Evolutionary conservation across 2,113 vertebrate genomes (phyloP), one percentile per base, ranked within the genome.

Genomic region (Lanius ludovicianus): DNA sequence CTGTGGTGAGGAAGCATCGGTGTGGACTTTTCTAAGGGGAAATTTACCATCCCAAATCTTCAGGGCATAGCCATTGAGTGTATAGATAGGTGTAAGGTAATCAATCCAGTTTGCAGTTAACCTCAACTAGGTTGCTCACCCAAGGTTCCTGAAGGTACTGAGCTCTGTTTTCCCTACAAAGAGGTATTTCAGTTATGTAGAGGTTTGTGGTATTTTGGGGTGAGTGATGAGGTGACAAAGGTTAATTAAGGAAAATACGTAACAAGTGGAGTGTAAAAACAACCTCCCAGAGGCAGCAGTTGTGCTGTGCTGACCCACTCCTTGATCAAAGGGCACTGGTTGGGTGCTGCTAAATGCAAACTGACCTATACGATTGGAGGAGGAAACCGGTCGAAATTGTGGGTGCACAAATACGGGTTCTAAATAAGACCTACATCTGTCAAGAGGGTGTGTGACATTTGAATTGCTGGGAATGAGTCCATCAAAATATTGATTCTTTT

Each of bases 381-480:
- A 46, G 13, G 27, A 83, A 41, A 62, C 11, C 0, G 7, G 19
- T 67, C 0, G 3, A 31, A 86, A 71, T 10, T 76, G 41, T 33
- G 25, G 10, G 3, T 78, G 30, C 14, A 47, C 35, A 33, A 47
- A 39, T n/a, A 5, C 20, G 12, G 25, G 7, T 39, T 64, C 24
- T 82, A 22, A 49, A 14, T 33, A 68, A 70, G 50, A 16, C 31
- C 62, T 70, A 8, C 0, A 25, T 50, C 28, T 0, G 1, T 56
- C 10, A 27, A 17, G 31, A 76, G 39, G 9, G 9, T 47, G 35
- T 2, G 1, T 68, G n/a, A 30, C 5, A 11, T 52, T 68, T 56
- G 42, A 69, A 24, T 70, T 74, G 6, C 35, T 71, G 59, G 53
- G 37, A 77, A 37, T 9, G 10, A 62, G 56, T 76, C 49, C 15